Conservation (phyloP, 2,113 vertebrate species). For the Elaphurus davidianus region DNA sequence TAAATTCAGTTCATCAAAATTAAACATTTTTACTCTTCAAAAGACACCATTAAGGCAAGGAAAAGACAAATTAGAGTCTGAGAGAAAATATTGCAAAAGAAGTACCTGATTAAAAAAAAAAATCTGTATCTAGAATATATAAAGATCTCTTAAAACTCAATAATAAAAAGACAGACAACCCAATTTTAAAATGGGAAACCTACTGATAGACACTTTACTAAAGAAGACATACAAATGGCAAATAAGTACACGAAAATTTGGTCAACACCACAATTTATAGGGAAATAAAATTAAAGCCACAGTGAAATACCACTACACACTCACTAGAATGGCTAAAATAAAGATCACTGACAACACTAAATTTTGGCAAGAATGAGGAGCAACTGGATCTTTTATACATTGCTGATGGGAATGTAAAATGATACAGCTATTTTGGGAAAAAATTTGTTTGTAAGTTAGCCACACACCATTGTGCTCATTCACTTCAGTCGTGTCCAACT, state of each 20-base stretch:
- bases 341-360: neutral
- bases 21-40: constrained; percentile 2
- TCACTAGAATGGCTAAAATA: neutral
- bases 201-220: neutral
- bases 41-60: neutral
- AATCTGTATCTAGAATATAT: neutral
- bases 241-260: neutral
- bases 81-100: neutral
- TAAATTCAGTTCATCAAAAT: constrained; percentile 18
- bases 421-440: neutral
- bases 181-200: neutral
- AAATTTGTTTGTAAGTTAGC: neutral
- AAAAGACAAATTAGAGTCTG: neutral
- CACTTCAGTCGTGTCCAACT: neutral
- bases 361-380: neutral
- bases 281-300: neutral
- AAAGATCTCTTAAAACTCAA: neutral
- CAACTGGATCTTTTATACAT: neutral
- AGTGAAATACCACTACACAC: neutral
- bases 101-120: neutral
- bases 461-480: neutral
- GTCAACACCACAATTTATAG: neutral
- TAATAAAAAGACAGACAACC: neutral
- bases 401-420: neutral
- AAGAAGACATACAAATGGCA: neutral